Base-by-base conservation (phyloP, 1,140 invertebrate species). In the Penaeus indicus region DNA sequence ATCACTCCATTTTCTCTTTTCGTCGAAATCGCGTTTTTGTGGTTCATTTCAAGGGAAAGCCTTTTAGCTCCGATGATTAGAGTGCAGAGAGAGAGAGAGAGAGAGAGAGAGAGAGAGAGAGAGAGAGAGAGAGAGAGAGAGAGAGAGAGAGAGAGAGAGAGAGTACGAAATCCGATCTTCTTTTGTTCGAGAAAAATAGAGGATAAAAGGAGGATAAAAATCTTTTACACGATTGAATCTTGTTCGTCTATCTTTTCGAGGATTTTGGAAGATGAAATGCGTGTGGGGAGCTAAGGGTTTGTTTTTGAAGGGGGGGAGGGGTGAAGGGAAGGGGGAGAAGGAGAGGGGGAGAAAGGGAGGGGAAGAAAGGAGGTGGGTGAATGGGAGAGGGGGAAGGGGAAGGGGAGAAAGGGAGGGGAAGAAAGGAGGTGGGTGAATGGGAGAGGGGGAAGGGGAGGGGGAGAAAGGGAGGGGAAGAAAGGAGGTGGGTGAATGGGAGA, bases 131-230 rank as follows among this genome's bases (percentile, higher is more conserved):
- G 64, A 67, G 64, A 67, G 64, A 67, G 64, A 67, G 64, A 67
- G 64, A 67, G 64, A 67, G 64, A 67, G 64, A 67, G 64, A 67
- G 64, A 67, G 64, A 67, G 64, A 67, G 64, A 67, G 64, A 67
- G 64, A 32, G 32, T 32, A 32, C 32, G 32, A 32, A 32, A 32
- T 32, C 32, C 32, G 32, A 32, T 32, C 32, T 2, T 32, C 32
- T 32, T 32, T 32, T 32, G 32, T 32, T 32, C 32, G 32, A 32
- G 32, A 32, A 32, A 32, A 64, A n/a, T n/a, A n/a, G 63, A 64
- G 63, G n/a, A 64, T 16, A 64, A n/a, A 32, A 32, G 2, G 0
- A 32, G 32, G 32, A 32, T 32, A 32, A 32, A 32, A 32, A 32
- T 32, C 32, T 32, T 32, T 32, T 32, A 32, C 32, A 32, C 32